phyloP scores from a whole-genome alignment of 2,797 vertebrate genomes.

The Acridotheres tristis region DNA sequence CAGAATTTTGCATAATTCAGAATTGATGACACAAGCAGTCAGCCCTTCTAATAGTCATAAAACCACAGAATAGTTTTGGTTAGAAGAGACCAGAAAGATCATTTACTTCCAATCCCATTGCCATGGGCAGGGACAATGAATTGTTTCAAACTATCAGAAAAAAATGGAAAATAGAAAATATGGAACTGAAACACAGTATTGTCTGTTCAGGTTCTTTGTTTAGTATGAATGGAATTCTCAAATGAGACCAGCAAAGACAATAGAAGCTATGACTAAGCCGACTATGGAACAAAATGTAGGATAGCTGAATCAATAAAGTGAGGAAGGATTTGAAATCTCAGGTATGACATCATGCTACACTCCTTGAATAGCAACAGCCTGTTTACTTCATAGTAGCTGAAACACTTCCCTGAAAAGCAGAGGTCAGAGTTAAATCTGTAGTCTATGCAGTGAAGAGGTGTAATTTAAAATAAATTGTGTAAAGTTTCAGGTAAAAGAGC shows the following conservation, averaged over 20 bases:
- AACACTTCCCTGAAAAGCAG: not conserved
- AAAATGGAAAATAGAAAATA: not conserved
- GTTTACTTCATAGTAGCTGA: not conserved
- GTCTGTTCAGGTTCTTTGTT: not conserved
- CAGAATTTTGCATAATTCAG: not conserved
- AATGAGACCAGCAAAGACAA: not conserved
- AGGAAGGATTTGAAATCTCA: not conserved
- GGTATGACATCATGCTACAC: not conserved
- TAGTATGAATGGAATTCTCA: not conserved
- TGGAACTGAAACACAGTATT: not conserved
- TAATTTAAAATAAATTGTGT: not conserved
- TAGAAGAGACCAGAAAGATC: not conserved
- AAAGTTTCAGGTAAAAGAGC: not conserved
- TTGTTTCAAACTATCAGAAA: not conserved
- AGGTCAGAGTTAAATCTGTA: not conserved
- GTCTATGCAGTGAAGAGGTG: not conserved
- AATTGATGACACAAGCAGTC: not conserved
- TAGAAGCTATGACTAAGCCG: not conserved
- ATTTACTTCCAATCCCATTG: not conserved
- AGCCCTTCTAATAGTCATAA: not conserved
- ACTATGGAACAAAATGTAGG: not conserved
- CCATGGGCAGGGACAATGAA: not conserved
- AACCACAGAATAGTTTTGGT: not conserved
- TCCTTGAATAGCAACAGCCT: not conserved
- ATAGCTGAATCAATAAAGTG: not conserved